Base-by-base conservation (phyloP, 2,113 vertebrate species). In the Zosterops borbonicus region DNA sequence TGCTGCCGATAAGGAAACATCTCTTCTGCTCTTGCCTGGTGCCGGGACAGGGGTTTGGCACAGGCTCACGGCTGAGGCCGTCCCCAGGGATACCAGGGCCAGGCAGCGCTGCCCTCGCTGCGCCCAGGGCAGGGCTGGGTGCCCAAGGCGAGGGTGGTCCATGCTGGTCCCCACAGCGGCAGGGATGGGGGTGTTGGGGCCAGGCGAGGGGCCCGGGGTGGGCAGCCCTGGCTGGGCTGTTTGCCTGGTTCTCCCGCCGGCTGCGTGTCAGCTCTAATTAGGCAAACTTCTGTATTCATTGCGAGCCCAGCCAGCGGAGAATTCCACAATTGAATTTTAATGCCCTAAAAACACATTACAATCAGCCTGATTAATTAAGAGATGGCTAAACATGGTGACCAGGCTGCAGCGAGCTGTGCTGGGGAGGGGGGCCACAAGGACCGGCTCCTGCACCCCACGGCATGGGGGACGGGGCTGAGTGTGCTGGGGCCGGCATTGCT, bases 331-430 rank as follows among this genome's bases (percentile, higher is more conserved):
- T 96, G 96, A 96, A 96, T 95, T 93, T 96, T 95, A 97, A 97
- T 95, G 94, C 89, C 96, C 94, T 97, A 96, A 97, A 97, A 95
- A 81, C 92, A 96, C 94, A 92, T 96, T 94, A 95, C 94, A 94
- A 95, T 95, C 96, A 95, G 94, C 87, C 90, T 92, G 96, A 95
- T 97, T 97, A 97, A 95, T 97, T 97, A 97, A 96, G 96, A 95
- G 88, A 92, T 88, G 88, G 75, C 90, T 94, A 95, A 97, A 96
- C 95, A 92, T 6, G 76, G 75, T 94, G 92, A 95, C 95, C 58
- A 0, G 87, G 89, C 69, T 89, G 89, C 67, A 86, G 63, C 8
- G 12, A 87, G 83, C 91, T 3, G 0, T 4, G 11, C 39, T 58
- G 47, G 35, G n/a, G 18, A 69, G 35, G n/a, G 31, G 27, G 12